Percentiles rank a stretch among this genome's conserved stretches.
Evolutionary conservation across 1,140 invertebrate species (phyloP).

Genomic region (Globodera rostochiensis): DNA sequence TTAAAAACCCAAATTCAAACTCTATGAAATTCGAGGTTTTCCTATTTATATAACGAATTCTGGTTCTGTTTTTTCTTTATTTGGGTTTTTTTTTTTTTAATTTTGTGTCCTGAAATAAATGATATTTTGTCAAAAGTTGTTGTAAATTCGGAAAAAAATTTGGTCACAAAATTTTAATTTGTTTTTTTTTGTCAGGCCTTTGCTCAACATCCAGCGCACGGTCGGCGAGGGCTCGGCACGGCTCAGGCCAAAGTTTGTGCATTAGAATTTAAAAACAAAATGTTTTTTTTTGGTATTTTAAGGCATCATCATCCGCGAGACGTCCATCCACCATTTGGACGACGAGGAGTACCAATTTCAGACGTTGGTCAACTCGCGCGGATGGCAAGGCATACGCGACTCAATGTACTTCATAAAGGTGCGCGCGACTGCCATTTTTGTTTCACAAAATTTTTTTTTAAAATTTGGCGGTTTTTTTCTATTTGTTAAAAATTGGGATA

Average conservation of each 20-base stretch:
- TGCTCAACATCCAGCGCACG: slow-evolving; percentile 33
- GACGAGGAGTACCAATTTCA: slow-evolving; percentile 36
- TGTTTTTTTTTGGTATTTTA: slow-evolving; percentile 1
- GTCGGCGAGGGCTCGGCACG: slow-evolving; percentile 16
- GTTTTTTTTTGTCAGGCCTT: slow-evolving; percentile 18
- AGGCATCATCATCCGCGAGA: slow-evolving; percentile 40
- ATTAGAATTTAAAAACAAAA: neutral
- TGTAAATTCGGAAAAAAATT: too few species aligned
- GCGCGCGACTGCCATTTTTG: neutral
- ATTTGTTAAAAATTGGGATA: neutral
- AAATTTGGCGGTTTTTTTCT: too few species aligned
- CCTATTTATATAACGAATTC: slow-evolving; percentile 4
- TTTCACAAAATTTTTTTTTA: too few species aligned
- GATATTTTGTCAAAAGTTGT: too few species aligned
- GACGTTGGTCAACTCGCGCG: slow-evolving; percentile 35
- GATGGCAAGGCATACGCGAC: slow-evolving; percentile 43
- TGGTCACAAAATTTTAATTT: too few species aligned
- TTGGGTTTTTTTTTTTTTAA: neutral
- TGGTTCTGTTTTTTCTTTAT: too few species aligned
- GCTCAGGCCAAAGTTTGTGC: slow-evolving; percentile 39
- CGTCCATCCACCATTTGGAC: slow-evolving; percentile 39
- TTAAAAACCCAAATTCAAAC: neutral
- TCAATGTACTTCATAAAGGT: slow-evolving; percentile 45
- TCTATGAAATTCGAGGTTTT: neutral
- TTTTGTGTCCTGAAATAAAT: slow-evolving; percentile 10